phyloP scores from a whole-genome alignment of 2,888 invertebrate species.

The Pristionchus japonicus region DNA sequence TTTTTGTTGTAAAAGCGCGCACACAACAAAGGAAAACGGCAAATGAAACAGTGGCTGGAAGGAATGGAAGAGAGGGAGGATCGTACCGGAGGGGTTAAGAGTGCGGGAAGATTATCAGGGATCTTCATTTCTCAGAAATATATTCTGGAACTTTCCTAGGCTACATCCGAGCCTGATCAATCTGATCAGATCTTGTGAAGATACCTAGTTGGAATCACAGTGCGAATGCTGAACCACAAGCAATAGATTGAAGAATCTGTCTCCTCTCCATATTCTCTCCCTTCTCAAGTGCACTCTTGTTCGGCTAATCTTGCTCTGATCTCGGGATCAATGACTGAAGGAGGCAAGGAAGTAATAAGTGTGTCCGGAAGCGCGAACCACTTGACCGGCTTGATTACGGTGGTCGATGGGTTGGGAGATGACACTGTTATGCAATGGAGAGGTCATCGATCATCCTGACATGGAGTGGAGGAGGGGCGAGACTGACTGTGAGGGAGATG shows the following conservation, averaged over 20 bases:
- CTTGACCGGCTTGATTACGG: conserved; percentile 35
- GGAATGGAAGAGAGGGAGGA: not conserved
- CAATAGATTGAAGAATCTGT: no score
- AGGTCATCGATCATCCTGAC: conserved; percentile 28
- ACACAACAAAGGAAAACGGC: not conserved
- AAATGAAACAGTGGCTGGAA: not conserved
- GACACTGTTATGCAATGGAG: not conserved
- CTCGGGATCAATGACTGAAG: conserved; percentile 27
- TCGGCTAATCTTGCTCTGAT: conserved; percentile 39
- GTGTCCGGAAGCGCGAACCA: not conserved
- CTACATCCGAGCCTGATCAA: no score
- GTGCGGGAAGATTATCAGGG: no score
- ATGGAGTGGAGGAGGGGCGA: not conserved
- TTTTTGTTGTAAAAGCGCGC: conserved; percentile 36
- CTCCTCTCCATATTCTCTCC: conserved; percentile 1
- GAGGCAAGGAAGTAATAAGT: conserved; percentile 21
- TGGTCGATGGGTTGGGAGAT: not conserved
- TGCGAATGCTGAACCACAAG: no score
- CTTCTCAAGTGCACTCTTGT: not conserved
- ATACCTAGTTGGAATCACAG: no score
- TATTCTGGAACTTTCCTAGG: no score
- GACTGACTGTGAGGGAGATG: not conserved
- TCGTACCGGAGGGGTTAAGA: no score
- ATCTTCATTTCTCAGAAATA: no score
- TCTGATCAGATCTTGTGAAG: no score